Base-by-base conservation (phyloP, 2,888 invertebrate genomes). In the Acrobasis consociella region DNA sequence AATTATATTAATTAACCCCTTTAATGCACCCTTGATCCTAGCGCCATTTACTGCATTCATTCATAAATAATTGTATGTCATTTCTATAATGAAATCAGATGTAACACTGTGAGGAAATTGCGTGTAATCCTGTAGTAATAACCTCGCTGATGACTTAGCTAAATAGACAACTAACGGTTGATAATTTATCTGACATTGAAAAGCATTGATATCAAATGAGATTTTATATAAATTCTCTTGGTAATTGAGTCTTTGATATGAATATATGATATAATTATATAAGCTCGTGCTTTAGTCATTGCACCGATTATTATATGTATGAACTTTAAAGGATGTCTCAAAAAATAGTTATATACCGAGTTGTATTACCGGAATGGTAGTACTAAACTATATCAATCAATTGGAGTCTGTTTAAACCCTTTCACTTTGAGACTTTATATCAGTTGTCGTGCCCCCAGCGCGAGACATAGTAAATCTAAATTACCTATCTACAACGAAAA, bases 1-100 rank as follows among this genome's bases (percentile, higher is more conserved):
- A 31, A n/a, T 46, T 56, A 39, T 15, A 56, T 22, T 56, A 56
- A 56, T 56, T 56, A 56, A 56, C 56, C 56, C 16, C 22, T 56
- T 56, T 17, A 56, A 56, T 56, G 22, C 42, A 56, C 42, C 56
- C 56, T 42, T 56, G 56, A 56, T 56, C 56, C 42, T 56, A 17
- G 15, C 16, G 10, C 42, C 42, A 56, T 56, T 56, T 56, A 46
- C 56, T 17, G 42, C 56, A 42, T 56, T 56, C 56, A 56, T 56
- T 55, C 55, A 56, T 56, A 15, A 16, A 22, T 56, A 42, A 56
- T 56, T 56, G 56, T 56, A 37, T 62, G 55, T 55, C 55, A 62
- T 62, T 53, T 55, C 53, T 62, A 13, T 62, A 62, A 62, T 62
- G 53, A 49, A 55, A 62, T 62, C 62, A 38, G 55, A 62, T 61